Evolutionary conservation across 2,888 invertebrate genomes (phyloP).

Genomic region (Carterocephalus palaemon): DNA sequence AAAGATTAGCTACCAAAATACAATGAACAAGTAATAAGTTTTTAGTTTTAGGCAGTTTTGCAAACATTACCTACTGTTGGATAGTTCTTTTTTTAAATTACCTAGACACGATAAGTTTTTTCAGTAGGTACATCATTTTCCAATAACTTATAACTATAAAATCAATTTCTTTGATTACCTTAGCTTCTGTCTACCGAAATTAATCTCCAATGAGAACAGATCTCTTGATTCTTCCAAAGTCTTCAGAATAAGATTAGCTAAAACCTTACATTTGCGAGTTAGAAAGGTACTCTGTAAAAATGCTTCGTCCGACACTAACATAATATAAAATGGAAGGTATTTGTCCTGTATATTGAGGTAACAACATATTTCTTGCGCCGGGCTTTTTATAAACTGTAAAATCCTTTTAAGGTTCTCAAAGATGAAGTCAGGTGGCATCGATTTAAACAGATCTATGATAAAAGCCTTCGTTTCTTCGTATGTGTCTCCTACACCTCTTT

Average conservation of each 20-base stretch:
- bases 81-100: too few relatives aligned
- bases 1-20: too few relatives aligned
- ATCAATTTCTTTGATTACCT: too few relatives aligned
- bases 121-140: too few relatives aligned
- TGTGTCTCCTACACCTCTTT: too few relatives aligned
- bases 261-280: conserved; percentile 11
- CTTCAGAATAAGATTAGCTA: conserved; percentile 4
- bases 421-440: not conserved
- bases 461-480: not conserved
- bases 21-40: too few relatives aligned
- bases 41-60: too few relatives aligned
- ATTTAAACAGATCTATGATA: not conserved
- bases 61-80: too few relatives aligned
- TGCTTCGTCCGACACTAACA: conserved; percentile 2
- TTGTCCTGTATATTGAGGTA: conserved; percentile 3
- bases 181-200: not conserved
- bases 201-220: not conserved
- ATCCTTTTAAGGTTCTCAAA: not conserved
- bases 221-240: not conserved
- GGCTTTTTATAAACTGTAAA: conserved; percentile 4
- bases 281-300: conserved; percentile 1
- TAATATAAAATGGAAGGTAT: conserved; percentile 7
- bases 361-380: conserved; percentile 1
- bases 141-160: too few relatives aligned
- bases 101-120: too few relatives aligned